These are phyloP conservation scores for Darwinula stevensoni DNA, from an alignment of 2,888 invertebrate genomes.

Conservation along the genomic window DNA sequence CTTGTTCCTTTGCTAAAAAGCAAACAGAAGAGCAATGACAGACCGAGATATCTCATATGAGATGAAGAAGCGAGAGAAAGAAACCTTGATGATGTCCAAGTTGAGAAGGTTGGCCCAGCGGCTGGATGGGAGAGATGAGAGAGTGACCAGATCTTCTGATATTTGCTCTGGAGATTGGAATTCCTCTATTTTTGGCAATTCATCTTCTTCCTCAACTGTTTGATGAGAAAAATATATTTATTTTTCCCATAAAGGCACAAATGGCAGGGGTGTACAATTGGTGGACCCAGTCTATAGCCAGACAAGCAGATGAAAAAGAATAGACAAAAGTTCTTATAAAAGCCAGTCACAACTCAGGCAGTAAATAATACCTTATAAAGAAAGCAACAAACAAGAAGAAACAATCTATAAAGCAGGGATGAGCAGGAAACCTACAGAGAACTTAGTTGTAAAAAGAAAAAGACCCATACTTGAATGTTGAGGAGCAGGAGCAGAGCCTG, in stretches of 20 bases:
- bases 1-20: slow-evolving; percentile 33
- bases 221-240: too few species aligned
- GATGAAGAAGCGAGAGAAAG: slow-evolving; percentile 4
- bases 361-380: too few species aligned
- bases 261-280: too few species aligned
- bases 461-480: slow-evolving; percentile 9
- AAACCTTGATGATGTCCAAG: slow-evolving; percentile 49
- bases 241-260: too few species aligned
- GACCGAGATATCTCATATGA: too few species aligned
- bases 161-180: slow-evolving; percentile 47
- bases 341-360: too few species aligned
- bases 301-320: too few species aligned
- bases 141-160: slow-evolving; percentile 39
- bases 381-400: too few species aligned
- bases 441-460: slow-evolving; percentile 3
- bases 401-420: too few species aligned
- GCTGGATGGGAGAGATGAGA: slow-evolving; percentile 53
- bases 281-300: too few species aligned
- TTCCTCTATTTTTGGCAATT: slow-evolving; percentile 12
- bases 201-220: slow-evolving; percentile 19
- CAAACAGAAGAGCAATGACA: slow-evolving; percentile 4
- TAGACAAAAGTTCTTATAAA: too few species aligned
- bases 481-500: slow-evolving; percentile 10
- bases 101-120: slow-evolving; percentile 73
- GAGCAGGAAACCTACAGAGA: too few species aligned